These are phyloP conservation scores for Trachymyrmex cornetzi DNA, from an alignment of 1,140 invertebrate species.

Conservation along the genomic window DNA sequence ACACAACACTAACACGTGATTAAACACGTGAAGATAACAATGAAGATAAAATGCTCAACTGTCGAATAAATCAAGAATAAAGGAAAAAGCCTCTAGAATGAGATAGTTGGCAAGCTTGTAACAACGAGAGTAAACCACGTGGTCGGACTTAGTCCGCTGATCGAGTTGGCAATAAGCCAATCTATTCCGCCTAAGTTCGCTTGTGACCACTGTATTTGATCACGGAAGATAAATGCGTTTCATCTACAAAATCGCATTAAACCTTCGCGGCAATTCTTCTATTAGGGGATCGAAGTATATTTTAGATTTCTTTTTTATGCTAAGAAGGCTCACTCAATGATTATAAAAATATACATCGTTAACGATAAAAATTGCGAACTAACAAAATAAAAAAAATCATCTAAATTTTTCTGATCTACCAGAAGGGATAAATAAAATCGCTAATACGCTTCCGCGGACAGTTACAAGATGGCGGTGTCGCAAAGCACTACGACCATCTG, in stretches of 20 bases:
- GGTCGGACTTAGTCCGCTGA: slow-evolving; percentile 48
- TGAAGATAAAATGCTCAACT: neutral
- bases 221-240: slow-evolving; percentile 48
- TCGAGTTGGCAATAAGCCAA: slow-evolving; percentile 67
- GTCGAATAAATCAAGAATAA: neutral
- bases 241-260: slow-evolving; percentile 6
- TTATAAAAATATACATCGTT: neutral
- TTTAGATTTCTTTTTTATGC: neutral
- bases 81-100: slow-evolving; percentile 10
- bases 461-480: slow-evolving; percentile 72
- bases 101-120: neutral
- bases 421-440: slow-evolving; percentile 18
- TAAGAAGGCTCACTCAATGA: neutral
- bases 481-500: slow-evolving; percentile 66
- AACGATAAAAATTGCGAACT: neutral
- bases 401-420: slow-evolving; percentile 21
- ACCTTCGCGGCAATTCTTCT: slow-evolving; percentile 1
- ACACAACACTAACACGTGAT: neutral
- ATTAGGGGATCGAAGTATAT: neutral
- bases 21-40: slow-evolving; percentile 1
- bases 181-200: slow-evolving; percentile 31
- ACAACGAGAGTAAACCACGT: slow-evolving; percentile 47
- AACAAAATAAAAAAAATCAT: neutral
- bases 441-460: neutral
- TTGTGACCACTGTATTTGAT: slow-evolving; percentile 35